Conservation (phyloP, 2,113 vertebrate genomes). For the Sorex fumeus region DNA sequence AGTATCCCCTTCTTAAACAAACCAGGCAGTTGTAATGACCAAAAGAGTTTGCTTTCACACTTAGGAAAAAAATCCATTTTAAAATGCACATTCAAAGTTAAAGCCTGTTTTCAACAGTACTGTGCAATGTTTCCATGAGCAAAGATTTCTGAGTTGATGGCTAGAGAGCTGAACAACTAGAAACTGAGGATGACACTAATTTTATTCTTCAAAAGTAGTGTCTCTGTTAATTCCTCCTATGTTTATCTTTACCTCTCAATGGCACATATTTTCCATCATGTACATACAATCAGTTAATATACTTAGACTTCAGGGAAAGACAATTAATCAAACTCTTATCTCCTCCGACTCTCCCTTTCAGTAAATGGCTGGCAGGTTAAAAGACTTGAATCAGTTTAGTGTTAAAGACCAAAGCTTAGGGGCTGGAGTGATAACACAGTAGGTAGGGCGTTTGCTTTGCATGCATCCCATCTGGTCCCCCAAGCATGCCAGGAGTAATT, state of each 20-base stretch:
- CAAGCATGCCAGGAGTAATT: too few relatives aligned
- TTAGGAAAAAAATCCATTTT: background rate
- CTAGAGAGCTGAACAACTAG: background rate
- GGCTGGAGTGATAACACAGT: too few relatives aligned
- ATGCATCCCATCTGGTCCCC: too few relatives aligned
- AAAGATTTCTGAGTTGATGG: background rate
- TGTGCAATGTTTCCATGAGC: background rate
- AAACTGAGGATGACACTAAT: background rate
- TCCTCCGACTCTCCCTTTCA: background rate
- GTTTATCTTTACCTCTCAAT: background rate
- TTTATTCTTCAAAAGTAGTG: background rate
- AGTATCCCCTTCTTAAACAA: background rate
- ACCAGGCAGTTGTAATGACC: slow-evolving; percentile 30
- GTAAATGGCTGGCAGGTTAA: background rate
- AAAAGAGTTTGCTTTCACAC: slow-evolving; percentile 31
- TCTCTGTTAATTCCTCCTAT: background rate
- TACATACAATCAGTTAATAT: background rate
- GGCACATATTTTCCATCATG: background rate
- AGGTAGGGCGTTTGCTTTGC: too few relatives aligned
- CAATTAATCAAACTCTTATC: background rate
- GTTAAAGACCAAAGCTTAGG: too few relatives aligned
- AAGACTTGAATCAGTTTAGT: background rate
- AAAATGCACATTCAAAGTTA: background rate
- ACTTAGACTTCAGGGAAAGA: background rate
- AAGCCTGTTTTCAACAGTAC: background rate